phyloP scores from a whole-genome alignment of 2,888 invertebrate species.

The Pandemis corylana region DNA sequence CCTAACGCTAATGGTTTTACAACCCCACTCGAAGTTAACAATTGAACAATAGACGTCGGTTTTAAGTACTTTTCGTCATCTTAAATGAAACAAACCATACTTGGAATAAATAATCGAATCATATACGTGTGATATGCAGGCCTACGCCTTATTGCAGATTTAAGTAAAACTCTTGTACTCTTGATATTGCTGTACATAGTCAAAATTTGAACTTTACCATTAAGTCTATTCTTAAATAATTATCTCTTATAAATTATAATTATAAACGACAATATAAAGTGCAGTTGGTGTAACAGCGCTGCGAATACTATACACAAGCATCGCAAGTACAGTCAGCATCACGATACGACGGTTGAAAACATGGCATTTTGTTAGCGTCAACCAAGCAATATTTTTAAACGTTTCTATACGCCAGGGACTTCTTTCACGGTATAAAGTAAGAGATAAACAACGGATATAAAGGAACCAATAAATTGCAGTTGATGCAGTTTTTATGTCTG shows the following conservation, averaged over 20 bases:
- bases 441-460: too few relatives aligned
- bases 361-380: not conserved
- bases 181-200: conserved; percentile 72
- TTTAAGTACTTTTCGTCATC: too few relatives aligned
- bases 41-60: too few relatives aligned
- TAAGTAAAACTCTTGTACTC: conserved; percentile 66
- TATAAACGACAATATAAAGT: conserved; percentile 43
- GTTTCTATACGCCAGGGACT: not conserved
- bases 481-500: not conserved
- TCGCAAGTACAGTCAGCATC: not conserved
- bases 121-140: conserved; percentile 62
- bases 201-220: conserved; percentile 63
- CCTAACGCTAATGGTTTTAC: too few relatives aligned
- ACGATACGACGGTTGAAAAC: not conserved
- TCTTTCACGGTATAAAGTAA: too few relatives aligned
- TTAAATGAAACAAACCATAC: too few relatives aligned
- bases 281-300: not conserved
- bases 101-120: conserved; percentile 60
- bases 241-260: conserved; percentile 45
- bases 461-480: not conserved
- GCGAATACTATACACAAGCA: not conserved
- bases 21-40: too few relatives aligned
- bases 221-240: conserved; percentile 58
- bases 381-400: not conserved
- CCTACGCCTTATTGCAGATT: conserved; percentile 61